Percentiles rank a stretch among this genome's conserved stretches.
Evolutionary conservation across 2,797 vertebrate species (phyloP).

Genomic region (Phalloptychus januarius): DNA sequence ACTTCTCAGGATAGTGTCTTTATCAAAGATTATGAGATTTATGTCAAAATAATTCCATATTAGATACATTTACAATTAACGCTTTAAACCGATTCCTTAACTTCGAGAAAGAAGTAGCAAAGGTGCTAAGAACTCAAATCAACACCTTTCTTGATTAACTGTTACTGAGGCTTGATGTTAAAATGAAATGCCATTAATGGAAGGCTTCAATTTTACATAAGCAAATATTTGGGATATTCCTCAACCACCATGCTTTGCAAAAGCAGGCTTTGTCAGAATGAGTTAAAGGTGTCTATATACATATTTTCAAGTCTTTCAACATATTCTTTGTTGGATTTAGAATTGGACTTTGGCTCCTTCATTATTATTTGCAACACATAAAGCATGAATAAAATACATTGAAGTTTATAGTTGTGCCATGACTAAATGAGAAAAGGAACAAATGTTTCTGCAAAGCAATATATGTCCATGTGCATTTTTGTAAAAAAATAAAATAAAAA

Average conservation of each 20-base stretch:
- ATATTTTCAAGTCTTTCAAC: neutral
- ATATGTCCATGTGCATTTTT: neutral
- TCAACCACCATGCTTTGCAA: neutral
- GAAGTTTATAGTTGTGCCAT: neutral
- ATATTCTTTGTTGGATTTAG: neutral
- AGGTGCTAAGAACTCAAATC: conserved; percentile 17
- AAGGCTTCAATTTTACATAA: neutral
- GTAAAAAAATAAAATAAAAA: neutral
- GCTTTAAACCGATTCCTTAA: conserved; percentile 43
- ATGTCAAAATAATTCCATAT: conserved; percentile 36
- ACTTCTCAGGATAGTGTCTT: conserved; percentile 7
- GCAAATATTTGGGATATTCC: neutral
- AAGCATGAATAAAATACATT: neutral
- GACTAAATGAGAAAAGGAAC: neutral
- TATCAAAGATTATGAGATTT: conserved; percentile 9
- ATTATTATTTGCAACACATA: neutral
- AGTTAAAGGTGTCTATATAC: neutral
- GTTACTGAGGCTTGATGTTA: neutral
- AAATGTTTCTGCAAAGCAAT: neutral
- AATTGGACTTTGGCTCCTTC: neutral
- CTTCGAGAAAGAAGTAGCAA: conserved; percentile 19
- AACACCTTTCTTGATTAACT: conserved; percentile 1
- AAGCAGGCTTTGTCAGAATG: neutral
- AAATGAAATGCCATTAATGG: neutral
- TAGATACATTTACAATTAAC: conserved; percentile 38